Conservation (phyloP, 2,113 vertebrate genomes). For the Edolisoma coerulescens region DNA sequence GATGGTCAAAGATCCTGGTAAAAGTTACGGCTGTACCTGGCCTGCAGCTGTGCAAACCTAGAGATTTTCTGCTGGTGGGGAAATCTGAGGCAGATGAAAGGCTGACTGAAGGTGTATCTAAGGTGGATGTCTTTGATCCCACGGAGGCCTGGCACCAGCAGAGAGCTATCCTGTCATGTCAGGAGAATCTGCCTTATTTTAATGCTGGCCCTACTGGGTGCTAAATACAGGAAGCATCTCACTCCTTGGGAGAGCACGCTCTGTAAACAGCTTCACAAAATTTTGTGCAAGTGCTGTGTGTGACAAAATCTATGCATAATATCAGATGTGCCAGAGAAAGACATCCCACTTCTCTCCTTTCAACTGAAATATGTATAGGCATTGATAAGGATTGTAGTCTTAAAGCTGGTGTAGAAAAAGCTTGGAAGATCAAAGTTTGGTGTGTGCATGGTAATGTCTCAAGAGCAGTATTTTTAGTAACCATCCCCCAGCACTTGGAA, state of each 20-base stretch:
- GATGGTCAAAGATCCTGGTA: background rate
- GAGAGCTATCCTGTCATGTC: background rate
- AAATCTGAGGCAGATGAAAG: background rate
- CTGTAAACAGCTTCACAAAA: background rate
- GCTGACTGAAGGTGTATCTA: background rate
- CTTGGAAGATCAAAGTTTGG: constrained; percentile 47
- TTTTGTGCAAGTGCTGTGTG: background rate
- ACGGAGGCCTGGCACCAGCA: background rate
- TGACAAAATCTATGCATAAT: background rate
- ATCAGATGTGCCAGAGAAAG: background rate
- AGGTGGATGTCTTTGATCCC: background rate
- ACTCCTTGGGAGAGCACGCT: fast-evolving
- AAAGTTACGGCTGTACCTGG: constrained; percentile 27
- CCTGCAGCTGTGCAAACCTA: constrained; percentile 23
- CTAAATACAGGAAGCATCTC: background rate
- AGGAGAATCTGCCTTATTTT: background rate
- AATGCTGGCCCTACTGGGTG: background rate
- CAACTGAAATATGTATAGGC: background rate
- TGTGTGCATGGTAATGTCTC: background rate
- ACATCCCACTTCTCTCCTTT: background rate
- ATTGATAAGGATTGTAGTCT: background rate
- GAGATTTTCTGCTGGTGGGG: background rate
- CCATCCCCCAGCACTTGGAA: background rate
- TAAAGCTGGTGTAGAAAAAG: background rate
- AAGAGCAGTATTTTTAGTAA: constrained; percentile 14